Evolutionary conservation across 1,140 invertebrate species (phyloP).

Genomic region (Uloborus diversus): DNA sequence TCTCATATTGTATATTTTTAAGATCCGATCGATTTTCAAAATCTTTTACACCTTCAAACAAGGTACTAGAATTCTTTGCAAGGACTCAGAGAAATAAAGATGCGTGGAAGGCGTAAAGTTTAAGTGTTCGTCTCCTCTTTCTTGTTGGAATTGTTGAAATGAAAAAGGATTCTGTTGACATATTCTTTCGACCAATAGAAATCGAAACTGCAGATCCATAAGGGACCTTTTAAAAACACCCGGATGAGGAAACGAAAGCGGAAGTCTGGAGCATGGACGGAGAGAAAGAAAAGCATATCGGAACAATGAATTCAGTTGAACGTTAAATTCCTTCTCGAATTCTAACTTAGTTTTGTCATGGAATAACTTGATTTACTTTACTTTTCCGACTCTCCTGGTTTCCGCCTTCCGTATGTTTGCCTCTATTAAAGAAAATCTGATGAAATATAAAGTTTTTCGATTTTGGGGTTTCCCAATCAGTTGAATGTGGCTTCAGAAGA

Average conservation of each 20-base stretch:
- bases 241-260: conserved; percentile 30
- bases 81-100: conserved; percentile 6
- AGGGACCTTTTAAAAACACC: conserved; percentile 44
- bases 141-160: background rate
- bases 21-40: too few species aligned
- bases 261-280: conserved; percentile 18
- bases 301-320: conserved; percentile 43
- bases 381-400: background rate
- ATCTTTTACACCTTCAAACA: too few species aligned
- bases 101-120: background rate
- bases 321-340: conserved; percentile 50
- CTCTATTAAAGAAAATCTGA: conserved; percentile 38
- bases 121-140: background rate
- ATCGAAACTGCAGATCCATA: conserved; percentile 39
- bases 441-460: conserved; percentile 36
- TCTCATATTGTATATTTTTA: too few species aligned
- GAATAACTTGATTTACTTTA: conserved; percentile 48
- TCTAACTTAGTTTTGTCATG: conserved; percentile 52
- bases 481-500: conserved; percentile 15
- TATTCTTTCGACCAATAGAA: conserved; percentile 50
- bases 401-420: background rate
- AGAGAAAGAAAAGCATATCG: conserved; percentile 28
- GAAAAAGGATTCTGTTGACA: conserved; percentile 34
- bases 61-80: too few species aligned
- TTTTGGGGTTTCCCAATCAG: conserved; percentile 25